Base-by-base conservation (phyloP, 2,113 vertebrate species). In the Apteryx owenii region DNA sequence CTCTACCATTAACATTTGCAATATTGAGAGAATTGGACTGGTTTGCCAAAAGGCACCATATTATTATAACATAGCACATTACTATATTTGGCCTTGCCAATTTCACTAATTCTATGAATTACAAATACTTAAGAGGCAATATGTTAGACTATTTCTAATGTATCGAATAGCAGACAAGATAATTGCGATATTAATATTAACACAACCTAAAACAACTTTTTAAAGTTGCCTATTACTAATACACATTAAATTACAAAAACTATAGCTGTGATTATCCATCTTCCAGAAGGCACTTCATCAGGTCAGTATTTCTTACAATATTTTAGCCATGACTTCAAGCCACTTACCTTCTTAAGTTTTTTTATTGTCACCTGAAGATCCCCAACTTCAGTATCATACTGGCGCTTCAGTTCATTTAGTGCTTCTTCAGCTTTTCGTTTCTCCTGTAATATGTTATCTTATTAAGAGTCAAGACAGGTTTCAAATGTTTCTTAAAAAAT, bases 321-420 rank as follows among this genome's bases (percentile, higher is more conserved):
- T 25, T 60, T 68, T 50, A 3, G 3, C 2, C 5, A 62, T 36
- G 29, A 92, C 15, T 75, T 62, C 69, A 71, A 72, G 5, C 54
- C 28, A 78, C 77, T 92, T 93, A 99, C 99, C 98, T 99, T 98
- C 98, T 98, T 99, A 92, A 99, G 98, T 96, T 98, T 99, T 96
- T 99, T 99, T 93, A 99, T 98, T 69, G 99, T 99, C 97, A 98
- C 99, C 64, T 99, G 99, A 61, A 99, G 98, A 95, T 99, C 99
- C 91, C 98, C 99, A 93, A 99, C 98, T 98, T 99, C 99, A 28
- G 97, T 94, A 85, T 99, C 99, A 95, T 99, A 99, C 56, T 98
- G 98, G 40, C 98, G 98, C 89, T 98, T 99, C 86, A 99, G 92
- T 33, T 99, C 98, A 92, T 69, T 98, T 61, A 99, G 97, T 5